These are phyloP conservation scores for Polydrusus pterygomalis DNA, from an alignment of 2,888 invertebrate genomes.

Conservation along the genomic window DNA sequence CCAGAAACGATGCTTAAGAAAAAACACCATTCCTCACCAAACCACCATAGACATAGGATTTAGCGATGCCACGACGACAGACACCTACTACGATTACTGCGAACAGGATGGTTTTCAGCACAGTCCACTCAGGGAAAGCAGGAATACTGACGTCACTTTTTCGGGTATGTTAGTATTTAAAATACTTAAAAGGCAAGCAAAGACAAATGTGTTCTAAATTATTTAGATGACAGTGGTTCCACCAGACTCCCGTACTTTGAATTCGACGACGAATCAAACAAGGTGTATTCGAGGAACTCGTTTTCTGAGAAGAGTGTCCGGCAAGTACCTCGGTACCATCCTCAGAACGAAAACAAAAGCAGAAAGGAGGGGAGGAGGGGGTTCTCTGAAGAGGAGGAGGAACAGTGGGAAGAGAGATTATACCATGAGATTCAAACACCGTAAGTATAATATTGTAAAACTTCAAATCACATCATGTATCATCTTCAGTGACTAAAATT, in stretches of 20 bases:
- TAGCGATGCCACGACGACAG: conserved; percentile 68
- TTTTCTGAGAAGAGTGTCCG: conserved; percentile 59
- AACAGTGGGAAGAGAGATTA: conserved; percentile 61
- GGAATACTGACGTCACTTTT: conserved; percentile 60
- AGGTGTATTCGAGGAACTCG: conserved; percentile 60
- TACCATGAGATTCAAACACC: conserved; percentile 65
- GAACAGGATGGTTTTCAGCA: conserved; percentile 65
- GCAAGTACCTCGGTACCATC: conserved; percentile 56
- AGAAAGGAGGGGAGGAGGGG: conserved; percentile 59
- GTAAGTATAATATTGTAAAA: no score
- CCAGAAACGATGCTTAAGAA: conserved; percentile 29
- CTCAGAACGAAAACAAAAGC: conserved; percentile 50
- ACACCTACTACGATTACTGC: conserved; percentile 65
- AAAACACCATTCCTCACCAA: conserved; percentile 18
- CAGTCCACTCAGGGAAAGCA: conserved; percentile 60
- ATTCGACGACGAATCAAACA: conserved; percentile 63
- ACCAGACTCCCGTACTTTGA: conserved; percentile 66
- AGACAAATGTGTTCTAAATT: no score
- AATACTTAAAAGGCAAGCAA: no score
- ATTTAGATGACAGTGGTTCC: conserved; percentile 67
- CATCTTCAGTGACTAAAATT: no score
- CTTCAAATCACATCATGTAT: no score
- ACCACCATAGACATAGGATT: conserved; percentile 63
- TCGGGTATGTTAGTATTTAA: conserved; percentile 48
- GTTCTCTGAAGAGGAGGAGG: conserved; percentile 61